phyloP scores from a whole-genome alignment of 1,140 invertebrate genomes.

The Panagrolaimus sp. region DNA sequence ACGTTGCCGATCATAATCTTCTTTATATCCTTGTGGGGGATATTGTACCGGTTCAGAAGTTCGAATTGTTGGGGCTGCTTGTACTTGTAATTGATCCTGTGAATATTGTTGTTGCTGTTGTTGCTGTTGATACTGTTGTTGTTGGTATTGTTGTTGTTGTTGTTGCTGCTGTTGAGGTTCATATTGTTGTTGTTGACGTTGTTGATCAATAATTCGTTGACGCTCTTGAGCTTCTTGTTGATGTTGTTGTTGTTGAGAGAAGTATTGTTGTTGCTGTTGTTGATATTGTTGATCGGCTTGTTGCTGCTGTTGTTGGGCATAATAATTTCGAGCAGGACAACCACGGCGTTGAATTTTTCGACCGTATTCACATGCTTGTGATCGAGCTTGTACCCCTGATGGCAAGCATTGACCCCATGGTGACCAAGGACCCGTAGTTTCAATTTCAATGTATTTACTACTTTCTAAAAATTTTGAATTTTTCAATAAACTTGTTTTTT shows the following conservation, averaged over 20 bases:
- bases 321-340: constrained; percentile 31
- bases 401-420: constrained; percentile 26
- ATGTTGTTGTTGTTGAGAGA: not conserved
- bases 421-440: constrained; percentile 32
- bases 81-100: too few species aligned
- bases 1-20: not conserved
- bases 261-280: not conserved
- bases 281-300: constrained; percentile 25
- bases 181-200: not conserved
- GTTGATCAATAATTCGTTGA: not conserved
- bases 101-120: not conserved
- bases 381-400: constrained; percentile 30
- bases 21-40: not conserved
- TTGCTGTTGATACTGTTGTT: not conserved
- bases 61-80: not conserved
- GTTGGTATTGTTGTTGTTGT: not conserved
- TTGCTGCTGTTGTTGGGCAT: constrained; percentile 22
- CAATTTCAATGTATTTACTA: constrained; percentile 9
- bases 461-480: constrained; percentile 17
- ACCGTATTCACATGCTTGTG: constrained; percentile 41
- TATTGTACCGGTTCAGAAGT: not conserved
- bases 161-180: constrained; percentile 3
- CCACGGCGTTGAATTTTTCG: constrained; percentile 42
- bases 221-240: not conserved
- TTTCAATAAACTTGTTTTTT: not conserved